A percentile compares a stretch with the other conserved stretches of the same genome.
Evolutionary conservation across 1,140 invertebrate species (phyloP).

Genomic region (Cydia strobilella): DNA sequence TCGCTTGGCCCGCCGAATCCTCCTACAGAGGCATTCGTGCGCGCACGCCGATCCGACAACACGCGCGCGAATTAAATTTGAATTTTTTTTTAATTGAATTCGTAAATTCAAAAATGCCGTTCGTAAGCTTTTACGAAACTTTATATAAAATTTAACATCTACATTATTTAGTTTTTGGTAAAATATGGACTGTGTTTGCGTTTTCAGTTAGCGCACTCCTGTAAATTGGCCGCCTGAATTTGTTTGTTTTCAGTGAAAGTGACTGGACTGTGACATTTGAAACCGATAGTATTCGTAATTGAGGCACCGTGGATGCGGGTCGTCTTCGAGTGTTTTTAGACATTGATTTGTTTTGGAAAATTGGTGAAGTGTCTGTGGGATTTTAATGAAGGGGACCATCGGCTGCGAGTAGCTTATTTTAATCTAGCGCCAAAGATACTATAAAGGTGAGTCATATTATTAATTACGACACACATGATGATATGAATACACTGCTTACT

Average conservation of each 20-base stretch:
- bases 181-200: slow-evolving; percentile 42
- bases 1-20: slow-evolving; percentile 59
- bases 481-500: neutral
- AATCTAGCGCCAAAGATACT: slow-evolving; percentile 61
- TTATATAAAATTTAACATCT: slow-evolving; percentile 13
- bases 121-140: neutral
- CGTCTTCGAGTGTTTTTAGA: slow-evolving; percentile 40
- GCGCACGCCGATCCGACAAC: slow-evolving; percentile 65
- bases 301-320: slow-evolving; percentile 47
- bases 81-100: slow-evolving; percentile 32
- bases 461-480: slow-evolving; percentile 34
- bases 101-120: slow-evolving; percentile 50
- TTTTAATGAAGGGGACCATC: slow-evolving; percentile 46
- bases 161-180: slow-evolving; percentile 27
- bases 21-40: slow-evolving; percentile 74
- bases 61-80: slow-evolving; percentile 50
- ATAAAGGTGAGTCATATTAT: slow-evolving; percentile 54
- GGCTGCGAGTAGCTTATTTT: slow-evolving; percentile 32
- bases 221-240: slow-evolving; percentile 49
- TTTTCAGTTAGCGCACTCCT: slow-evolving; percentile 60
- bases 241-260: slow-evolving; percentile 62
- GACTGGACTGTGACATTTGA: slow-evolving; percentile 69
- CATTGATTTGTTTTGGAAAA: slow-evolving; percentile 39
- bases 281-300: slow-evolving; percentile 55
- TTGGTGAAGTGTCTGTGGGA: slow-evolving; percentile 68